Percentiles rank a stretch among this genome's conserved stretches.
These are phyloP conservation scores for Psammodynastes pulverulentus DNA, from an alignment of 2,113 vertebrate genomes.

Conservation along the genomic window DNA sequence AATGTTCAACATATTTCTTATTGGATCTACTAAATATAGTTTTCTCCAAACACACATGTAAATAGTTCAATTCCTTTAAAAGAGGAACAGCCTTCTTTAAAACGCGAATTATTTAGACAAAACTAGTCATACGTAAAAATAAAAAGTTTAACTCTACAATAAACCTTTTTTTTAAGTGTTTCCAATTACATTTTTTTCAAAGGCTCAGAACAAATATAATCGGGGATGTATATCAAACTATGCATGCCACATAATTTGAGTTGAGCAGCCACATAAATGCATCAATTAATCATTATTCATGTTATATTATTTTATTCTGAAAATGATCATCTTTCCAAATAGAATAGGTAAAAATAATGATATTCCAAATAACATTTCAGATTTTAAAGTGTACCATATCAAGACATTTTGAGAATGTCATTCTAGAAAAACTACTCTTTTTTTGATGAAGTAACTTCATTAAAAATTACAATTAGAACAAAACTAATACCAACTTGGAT, in stretches of 20 bases:
- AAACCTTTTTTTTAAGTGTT: not conserved
- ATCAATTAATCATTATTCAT: not conserved
- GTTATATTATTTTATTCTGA: not conserved
- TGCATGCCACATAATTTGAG: not conserved
- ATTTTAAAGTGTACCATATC: not conserved
- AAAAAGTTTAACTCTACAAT: not conserved
- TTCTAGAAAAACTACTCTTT: not conserved
- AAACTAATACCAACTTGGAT: not conserved
- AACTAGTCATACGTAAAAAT: not conserved
- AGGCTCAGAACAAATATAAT: not conserved
- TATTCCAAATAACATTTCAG: not conserved
- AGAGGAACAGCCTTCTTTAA: not conserved
- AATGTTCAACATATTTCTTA: constrained; percentile 7
- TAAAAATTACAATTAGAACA: not conserved
- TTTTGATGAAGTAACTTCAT: not conserved
- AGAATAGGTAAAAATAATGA: not conserved
- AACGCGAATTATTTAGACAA: not conserved
- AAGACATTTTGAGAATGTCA: not conserved
- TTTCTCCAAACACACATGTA: not conserved
- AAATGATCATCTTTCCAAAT: not conserved
- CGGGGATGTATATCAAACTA: not conserved
- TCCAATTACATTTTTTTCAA: not conserved
- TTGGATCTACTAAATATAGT: constrained; percentile 5
- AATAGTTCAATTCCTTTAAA: not conserved
- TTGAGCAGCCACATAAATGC: not conserved